Evolutionary conservation across 2,888 invertebrate species (phyloP).

Genomic region (Leucoptera coffeella): DNA sequence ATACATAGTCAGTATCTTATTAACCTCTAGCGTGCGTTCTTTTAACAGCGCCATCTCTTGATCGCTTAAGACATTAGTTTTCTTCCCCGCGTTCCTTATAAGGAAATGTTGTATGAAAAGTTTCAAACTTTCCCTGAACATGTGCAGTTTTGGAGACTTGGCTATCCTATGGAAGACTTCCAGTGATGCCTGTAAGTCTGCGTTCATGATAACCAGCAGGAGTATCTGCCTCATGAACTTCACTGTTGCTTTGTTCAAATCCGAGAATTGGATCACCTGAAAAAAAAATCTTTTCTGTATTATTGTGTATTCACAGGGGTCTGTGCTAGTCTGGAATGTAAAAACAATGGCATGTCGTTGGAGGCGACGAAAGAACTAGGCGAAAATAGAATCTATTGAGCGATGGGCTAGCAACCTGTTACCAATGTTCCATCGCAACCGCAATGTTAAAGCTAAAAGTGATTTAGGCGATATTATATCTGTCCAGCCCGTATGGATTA

Average conservation of each 20-base stretch:
- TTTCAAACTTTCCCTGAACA: conserved; percentile 76
- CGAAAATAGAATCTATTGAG: background rate
- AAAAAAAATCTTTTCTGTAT: conserved; percentile 11
- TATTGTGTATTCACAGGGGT: background rate
- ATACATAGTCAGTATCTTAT: conserved; percentile 56
- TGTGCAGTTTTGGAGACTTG: conserved; percentile 65
- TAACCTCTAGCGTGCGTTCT: conserved; percentile 57
- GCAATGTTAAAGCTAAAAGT: background rate
- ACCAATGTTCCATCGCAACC: background rate
- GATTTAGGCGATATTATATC: background rate
- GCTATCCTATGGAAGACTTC: conserved; percentile 70
- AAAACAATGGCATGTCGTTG: background rate
- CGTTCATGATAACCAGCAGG: conserved; percentile 64
- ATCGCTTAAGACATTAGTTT: conserved; percentile 19
- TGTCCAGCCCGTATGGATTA: background rate
- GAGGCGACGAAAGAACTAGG: background rate
- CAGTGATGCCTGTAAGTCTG: conserved; percentile 52
- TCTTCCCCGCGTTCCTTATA: conserved; percentile 55
- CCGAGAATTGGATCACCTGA: conserved; percentile 80
- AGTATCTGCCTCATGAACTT: conserved; percentile 74
- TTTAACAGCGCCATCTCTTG: conserved; percentile 27
- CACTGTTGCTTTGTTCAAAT: conserved; percentile 74
- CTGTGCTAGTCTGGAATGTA: no score
- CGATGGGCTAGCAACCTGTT: background rate
- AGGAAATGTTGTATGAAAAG: conserved; percentile 86